Conservation (phyloP, 2,113 vertebrate species). For the Aegotheles bennettii region DNA sequence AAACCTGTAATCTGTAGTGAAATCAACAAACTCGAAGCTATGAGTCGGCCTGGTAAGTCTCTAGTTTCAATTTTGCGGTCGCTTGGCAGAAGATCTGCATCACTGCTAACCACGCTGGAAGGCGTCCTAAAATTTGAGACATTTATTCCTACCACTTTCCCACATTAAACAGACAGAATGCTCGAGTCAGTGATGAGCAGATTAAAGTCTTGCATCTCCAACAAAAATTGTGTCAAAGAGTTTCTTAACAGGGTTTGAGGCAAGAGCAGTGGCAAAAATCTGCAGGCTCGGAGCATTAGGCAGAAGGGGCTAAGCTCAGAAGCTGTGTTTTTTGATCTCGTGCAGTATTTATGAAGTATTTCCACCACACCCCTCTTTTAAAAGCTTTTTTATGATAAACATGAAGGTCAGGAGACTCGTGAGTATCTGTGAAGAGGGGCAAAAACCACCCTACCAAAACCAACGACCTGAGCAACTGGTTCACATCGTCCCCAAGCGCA, state of each 20-base stretch:
- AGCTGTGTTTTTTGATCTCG: background rate
- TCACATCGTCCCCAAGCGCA: background rate
- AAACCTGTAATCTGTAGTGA: background rate
- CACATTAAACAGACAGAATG: background rate
- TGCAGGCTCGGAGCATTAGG: background rate
- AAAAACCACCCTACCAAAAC: background rate
- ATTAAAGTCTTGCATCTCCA: background rate
- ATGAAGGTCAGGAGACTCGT: background rate
- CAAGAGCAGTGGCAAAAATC: background rate
- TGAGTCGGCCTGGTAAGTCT: background rate
- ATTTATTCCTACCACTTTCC: background rate
- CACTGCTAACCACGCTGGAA: background rate
- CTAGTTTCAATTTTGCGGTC: background rate
- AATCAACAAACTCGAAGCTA: background rate
- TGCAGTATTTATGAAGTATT: background rate
- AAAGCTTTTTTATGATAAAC: background rate
- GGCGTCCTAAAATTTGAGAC: background rate
- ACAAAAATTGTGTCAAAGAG: background rate
- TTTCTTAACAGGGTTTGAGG: background rate
- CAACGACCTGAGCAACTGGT: background rate
- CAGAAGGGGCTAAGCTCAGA: background rate
- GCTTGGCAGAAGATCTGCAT: background rate
- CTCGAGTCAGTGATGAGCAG: background rate
- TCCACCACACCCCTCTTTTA: background rate
- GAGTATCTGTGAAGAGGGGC: background rate